Percentiles rank a stretch among this genome's conserved stretches.
Conservation (phyloP, 2,113 vertebrate species). For the Danio rerio region DNA sequence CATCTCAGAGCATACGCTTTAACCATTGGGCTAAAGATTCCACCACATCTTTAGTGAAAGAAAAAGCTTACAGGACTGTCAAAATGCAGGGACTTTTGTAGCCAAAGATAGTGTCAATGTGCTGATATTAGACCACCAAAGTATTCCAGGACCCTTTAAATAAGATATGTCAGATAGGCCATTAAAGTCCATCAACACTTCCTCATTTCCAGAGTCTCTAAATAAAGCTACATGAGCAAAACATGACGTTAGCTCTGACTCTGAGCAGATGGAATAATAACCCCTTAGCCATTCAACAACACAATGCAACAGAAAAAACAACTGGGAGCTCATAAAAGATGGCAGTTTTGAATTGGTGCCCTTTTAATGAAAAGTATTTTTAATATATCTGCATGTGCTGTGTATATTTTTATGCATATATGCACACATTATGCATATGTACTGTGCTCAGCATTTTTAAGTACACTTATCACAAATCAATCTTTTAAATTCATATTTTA, state of each 20-base stretch:
- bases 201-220: background rate
- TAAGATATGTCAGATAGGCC: background rate
- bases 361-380: too few species aligned
- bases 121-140: background rate
- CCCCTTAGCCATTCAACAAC: too few species aligned
- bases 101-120: background rate
- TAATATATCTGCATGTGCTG: too few species aligned
- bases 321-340: background rate
- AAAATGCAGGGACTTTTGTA: background rate
- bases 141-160: background rate
- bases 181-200: background rate
- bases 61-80: background rate
- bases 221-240: background rate
- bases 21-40: background rate
- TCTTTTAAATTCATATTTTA: too few species aligned
- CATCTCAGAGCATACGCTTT: background rate
- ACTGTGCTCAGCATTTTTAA: too few species aligned
- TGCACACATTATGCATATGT: too few species aligned
- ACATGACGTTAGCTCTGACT: background rate
- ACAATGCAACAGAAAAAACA: background rate
- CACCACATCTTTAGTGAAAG: background rate
- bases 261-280: background rate
- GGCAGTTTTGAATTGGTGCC: too few species aligned
- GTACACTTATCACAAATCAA: too few species aligned
- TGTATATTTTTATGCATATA: too few species aligned